phyloP scores from a whole-genome alignment of 2,113 vertebrate species.

The Atractosteus spatula region DNA sequence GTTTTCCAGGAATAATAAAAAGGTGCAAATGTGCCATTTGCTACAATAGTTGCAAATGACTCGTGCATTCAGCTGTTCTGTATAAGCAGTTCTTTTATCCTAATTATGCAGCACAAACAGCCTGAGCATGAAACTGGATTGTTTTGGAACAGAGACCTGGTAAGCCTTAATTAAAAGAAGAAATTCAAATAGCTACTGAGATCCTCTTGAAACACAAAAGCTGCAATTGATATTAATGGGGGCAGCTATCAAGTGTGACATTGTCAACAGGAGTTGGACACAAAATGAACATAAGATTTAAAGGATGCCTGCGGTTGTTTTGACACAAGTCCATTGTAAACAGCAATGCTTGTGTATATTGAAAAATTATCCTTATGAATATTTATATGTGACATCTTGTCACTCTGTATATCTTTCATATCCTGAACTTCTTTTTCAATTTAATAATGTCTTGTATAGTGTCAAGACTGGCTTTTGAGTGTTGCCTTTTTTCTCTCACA shows the following conservation, averaged over 20 bases:
- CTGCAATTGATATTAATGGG: background rate
- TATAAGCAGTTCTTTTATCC: background rate
- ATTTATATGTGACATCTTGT: background rate
- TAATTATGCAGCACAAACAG: conserved; percentile 2
- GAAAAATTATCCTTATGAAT: background rate
- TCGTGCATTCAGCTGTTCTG: background rate
- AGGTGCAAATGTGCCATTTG: background rate
- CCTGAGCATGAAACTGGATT: background rate
- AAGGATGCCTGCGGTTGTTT: background rate
- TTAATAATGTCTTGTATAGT: background rate
- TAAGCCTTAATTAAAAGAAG: background rate
- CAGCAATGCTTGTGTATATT: background rate
- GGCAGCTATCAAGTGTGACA: background rate
- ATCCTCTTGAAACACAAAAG: background rate
- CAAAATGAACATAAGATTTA: background rate
- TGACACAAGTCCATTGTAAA: background rate
- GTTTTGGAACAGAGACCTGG: background rate
- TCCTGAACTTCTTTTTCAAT: too few species aligned
- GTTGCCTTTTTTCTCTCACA: too few species aligned
- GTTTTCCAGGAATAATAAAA: too few species aligned
- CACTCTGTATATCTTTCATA: too few species aligned
- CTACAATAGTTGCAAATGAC: background rate
- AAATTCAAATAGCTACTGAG: background rate
- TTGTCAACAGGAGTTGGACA: conserved; percentile 5
- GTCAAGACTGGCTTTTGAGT: too few species aligned